phyloP scores from a whole-genome alignment of 2,113 vertebrate genomes.

The Rhinogobius similis region DNA sequence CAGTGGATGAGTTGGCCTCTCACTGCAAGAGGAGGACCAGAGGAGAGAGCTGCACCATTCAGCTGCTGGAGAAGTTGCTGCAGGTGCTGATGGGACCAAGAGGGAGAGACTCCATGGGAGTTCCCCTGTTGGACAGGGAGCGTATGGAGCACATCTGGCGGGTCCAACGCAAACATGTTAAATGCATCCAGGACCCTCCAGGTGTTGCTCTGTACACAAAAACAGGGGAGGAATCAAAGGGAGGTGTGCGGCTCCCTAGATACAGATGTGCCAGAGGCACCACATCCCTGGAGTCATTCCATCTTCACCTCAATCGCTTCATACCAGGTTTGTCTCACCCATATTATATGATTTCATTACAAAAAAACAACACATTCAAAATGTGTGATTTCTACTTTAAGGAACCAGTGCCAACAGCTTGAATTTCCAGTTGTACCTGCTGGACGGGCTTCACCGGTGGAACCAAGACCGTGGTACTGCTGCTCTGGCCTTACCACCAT shows the following conservation, averaged over 20 bases:
- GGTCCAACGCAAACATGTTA: not conserved
- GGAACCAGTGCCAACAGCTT: not conserved
- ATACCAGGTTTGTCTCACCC: not conserved
- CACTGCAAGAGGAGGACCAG: conserved; percentile 1
- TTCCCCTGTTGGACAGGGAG: too few species aligned
- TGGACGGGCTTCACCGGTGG: not conserved
- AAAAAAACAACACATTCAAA: not conserved
- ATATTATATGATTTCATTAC: not conserved
- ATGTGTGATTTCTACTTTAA: not conserved
- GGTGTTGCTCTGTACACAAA: too few species aligned
- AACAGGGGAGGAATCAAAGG: not conserved
- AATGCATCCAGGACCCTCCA: not conserved
- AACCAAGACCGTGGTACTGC: not conserved
- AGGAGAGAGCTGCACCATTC: not conserved
- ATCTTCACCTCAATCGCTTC: not conserved
- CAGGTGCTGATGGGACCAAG: not conserved
- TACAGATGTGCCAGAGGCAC: not conserved
- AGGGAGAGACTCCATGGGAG: not conserved
- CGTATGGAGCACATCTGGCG: not conserved
- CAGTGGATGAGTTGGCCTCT: not conserved
- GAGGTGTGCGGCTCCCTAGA: not conserved
- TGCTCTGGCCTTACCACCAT: not conserved
- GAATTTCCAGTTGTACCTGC: not conserved
- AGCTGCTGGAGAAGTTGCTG: not conserved
- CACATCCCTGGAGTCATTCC: not conserved